phyloP scores from a whole-genome alignment of 2,888 invertebrate genomes.

The Dioctria rufipes region DNA sequence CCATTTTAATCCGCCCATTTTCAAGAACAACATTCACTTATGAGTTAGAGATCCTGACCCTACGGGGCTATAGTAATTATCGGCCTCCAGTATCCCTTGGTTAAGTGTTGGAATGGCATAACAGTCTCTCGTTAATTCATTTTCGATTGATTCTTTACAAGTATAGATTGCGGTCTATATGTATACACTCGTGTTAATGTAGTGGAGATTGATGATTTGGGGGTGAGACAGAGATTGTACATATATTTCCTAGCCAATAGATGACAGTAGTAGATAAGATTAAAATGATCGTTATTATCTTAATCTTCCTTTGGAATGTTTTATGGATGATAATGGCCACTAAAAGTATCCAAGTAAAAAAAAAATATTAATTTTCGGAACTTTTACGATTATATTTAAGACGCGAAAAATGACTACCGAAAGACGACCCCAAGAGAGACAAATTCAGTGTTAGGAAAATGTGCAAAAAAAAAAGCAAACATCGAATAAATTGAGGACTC shows the following conservation, averaged over 20 bases:
- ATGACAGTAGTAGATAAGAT: constrained; percentile 10
- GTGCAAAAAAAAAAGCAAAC: neutral
- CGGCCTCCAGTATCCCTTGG: neutral
- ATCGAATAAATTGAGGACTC: constrained; percentile 21
- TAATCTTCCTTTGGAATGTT: neutral
- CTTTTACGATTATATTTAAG: constrained; percentile 9
- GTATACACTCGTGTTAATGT: neutral
- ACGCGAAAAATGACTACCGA: constrained; percentile 27
- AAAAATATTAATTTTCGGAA: neutral
- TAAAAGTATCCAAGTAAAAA: neutral
- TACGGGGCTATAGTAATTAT: constrained; percentile 13
- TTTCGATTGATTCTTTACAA: constrained; percentile 45
- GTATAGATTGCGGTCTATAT: neutral
- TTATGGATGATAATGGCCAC: neutral
- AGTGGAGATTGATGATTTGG: neutral
- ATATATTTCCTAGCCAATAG: neutral
- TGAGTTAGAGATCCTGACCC: constrained; percentile 13
- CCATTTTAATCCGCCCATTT: neutral
- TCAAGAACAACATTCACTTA: constrained; percentile 8
- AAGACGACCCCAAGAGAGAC: constrained; percentile 10
- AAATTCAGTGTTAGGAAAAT: neutral
- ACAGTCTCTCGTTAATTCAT: constrained; percentile 29
- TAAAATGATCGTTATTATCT: constrained; percentile 22
- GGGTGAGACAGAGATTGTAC: neutral
- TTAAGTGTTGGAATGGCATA: constrained; percentile 24